These are phyloP conservation scores for Vanacampus margaritifer DNA, from an alignment of 2,113 vertebrate genomes.

Conservation along the genomic window DNA sequence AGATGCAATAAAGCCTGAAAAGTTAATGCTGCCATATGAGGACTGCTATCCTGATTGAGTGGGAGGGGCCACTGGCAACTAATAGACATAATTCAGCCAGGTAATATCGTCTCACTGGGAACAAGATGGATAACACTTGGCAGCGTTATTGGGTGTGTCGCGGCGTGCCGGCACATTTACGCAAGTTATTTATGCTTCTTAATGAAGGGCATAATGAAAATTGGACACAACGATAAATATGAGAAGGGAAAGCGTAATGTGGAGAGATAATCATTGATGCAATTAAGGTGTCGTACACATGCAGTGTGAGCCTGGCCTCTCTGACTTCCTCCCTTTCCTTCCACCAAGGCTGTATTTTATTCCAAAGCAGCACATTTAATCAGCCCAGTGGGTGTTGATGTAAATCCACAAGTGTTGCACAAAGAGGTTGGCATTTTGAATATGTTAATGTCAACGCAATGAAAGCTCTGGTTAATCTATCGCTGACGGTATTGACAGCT, in stretches of 20 bases:
- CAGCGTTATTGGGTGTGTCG: conserved; percentile 67
- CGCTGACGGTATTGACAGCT: conserved; percentile 41
- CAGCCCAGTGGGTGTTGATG: conserved; percentile 28
- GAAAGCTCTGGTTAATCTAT: conserved; percentile 43
- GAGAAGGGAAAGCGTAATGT: conserved; percentile 58
- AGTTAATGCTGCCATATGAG: conserved; percentile 72
- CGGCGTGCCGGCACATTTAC: conserved; percentile 71
- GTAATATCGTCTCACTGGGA: conserved; percentile 71
- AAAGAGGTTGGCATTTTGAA: conserved; percentile 55
- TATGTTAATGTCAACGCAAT: conserved; percentile 58
- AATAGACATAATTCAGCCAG: conserved; percentile 75
- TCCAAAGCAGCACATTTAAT: conserved; percentile 61
- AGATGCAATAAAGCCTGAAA: conserved; percentile 76
- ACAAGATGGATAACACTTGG: conserved; percentile 74
- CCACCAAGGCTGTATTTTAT: conserved; percentile 57
- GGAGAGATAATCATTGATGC: conserved; percentile 72
- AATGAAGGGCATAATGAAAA: conserved; percentile 83
- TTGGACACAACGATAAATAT: conserved; percentile 81
- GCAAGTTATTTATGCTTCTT: conserved; percentile 75
- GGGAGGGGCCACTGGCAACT: conserved; percentile 59
- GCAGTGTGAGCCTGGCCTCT: conserved; percentile 49
- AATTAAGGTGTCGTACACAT: conserved; percentile 73
- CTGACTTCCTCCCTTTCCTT: conserved; percentile 43
- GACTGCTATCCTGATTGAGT: conserved; percentile 66
- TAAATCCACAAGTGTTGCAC: conserved; percentile 53